Evolutionary conservation across 2,797 vertebrate genomes (phyloP).

Genomic region (Eidolon dupreanum): DNA sequence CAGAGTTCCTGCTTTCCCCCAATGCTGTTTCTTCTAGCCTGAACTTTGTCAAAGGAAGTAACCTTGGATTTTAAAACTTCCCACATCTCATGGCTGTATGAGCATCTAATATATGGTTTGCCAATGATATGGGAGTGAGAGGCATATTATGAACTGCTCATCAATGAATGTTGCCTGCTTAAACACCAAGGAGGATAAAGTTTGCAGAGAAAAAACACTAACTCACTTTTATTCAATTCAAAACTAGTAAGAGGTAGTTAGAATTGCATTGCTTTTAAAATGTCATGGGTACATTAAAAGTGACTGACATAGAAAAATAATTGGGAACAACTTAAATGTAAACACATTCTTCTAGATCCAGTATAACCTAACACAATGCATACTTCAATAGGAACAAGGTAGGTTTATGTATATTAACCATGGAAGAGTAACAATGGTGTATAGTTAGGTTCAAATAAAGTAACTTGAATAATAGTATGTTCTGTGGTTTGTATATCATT

Average conservation of each 20-base stretch:
- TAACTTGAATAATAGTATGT: background rate
- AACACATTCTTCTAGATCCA: background rate
- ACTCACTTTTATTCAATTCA: background rate
- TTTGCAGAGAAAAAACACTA: background rate
- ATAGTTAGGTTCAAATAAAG: background rate
- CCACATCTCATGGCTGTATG: background rate
- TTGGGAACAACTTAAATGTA: background rate
- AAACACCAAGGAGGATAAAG: background rate
- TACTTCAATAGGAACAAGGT: background rate
- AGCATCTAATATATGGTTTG: background rate
- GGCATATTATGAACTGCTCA: background rate
- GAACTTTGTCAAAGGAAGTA: background rate
- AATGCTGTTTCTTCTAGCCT: background rate
- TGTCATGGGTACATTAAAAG: background rate
- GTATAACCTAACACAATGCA: background rate
- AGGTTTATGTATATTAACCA: background rate
- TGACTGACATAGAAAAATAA: background rate
- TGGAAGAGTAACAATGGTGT: background rate
- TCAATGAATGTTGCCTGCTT: background rate
- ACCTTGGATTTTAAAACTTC: background rate
- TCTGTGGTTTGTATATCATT: background rate
- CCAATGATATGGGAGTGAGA: background rate
- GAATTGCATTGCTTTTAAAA: constrained; percentile 40
- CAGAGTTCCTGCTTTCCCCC: background rate
- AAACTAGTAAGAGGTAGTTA: background rate